Percentiles rank a stretch among this genome's conserved stretches.
Conservation (phyloP, 2,888 invertebrate species). For the Aporophyla lueneburgensis region DNA sequence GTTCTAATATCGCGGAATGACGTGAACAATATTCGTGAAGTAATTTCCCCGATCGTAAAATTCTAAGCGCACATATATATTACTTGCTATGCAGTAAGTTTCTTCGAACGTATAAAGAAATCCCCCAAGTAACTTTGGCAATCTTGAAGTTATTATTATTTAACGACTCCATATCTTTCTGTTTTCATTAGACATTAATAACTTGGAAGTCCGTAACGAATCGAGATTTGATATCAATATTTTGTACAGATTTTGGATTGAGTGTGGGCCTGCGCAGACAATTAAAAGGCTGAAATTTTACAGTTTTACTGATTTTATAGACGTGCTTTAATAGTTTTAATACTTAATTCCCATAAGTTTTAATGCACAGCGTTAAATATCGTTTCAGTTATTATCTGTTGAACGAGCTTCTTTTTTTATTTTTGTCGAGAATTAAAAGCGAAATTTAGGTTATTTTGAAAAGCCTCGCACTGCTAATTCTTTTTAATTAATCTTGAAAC, state of each 20-base stretch:
- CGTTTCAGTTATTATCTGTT: too few relatives aligned
- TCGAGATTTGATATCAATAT: slow-evolving; percentile 38
- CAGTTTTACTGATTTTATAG: too few relatives aligned
- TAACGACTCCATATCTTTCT: slow-evolving; percentile 52
- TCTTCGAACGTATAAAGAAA: slow-evolving; percentile 63
- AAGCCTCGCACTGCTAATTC: too few relatives aligned
- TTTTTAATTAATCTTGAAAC: too few relatives aligned
- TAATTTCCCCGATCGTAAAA: slow-evolving; percentile 68
- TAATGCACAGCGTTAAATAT: too few relatives aligned
- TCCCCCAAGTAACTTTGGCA: slow-evolving; percentile 66
- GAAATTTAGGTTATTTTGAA: too few relatives aligned
- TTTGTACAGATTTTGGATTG: slow-evolving; percentile 3
- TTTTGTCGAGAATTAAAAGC: too few relatives aligned
- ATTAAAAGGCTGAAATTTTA: not conserved
- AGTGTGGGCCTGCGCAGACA: not conserved
- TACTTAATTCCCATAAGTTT: too few relatives aligned
- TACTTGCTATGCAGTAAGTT: slow-evolving; percentile 66
- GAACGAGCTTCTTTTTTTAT: too few relatives aligned
- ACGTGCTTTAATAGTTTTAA: too few relatives aligned
- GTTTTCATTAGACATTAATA: slow-evolving; percentile 58
- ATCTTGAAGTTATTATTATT: slow-evolving; percentile 66
- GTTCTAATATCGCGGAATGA: slow-evolving; percentile 63
- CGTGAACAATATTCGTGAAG: slow-evolving; percentile 69
- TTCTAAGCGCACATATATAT: slow-evolving; percentile 59
- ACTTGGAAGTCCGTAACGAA: slow-evolving; percentile 28